Evolutionary conservation across 2,888 invertebrate genomes (phyloP).

Genomic region (Ophion ventricosus): DNA sequence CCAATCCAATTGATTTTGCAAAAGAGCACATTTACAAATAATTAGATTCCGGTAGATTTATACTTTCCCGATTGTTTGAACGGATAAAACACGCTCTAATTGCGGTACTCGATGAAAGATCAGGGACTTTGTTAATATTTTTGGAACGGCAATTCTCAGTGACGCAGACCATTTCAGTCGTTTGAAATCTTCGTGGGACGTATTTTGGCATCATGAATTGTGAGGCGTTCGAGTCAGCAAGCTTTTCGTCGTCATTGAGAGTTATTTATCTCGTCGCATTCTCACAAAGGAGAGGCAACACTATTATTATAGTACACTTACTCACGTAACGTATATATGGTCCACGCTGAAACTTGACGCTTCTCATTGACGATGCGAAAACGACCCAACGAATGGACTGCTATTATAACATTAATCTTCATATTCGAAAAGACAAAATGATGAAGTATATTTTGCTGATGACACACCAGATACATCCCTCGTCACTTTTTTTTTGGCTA

Average conservation of each 20-base stretch:
- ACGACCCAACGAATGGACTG: conserved; percentile 15
- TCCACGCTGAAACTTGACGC: not conserved
- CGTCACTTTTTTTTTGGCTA: conserved; percentile 3
- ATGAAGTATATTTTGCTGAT: conserved; percentile 24
- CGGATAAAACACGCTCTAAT: too few relatives aligned
- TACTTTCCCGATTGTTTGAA: too few relatives aligned
- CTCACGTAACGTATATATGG: not conserved
- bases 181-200: conserved; percentile 27
- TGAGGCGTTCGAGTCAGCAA: conserved; percentile 12
- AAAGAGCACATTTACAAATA: too few relatives aligned
- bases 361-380: conserved; percentile 3
- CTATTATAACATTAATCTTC: conserved; percentile 1
- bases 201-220: conserved; percentile 50
- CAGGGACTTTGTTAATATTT: conserved; percentile 53
- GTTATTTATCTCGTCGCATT: conserved; percentile 37
- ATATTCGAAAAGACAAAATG: conserved; percentile 3
- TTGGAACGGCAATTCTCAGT: conserved; percentile 44
- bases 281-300: conserved; percentile 5
- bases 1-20: too few relatives aligned
- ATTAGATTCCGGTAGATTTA: too few relatives aligned
- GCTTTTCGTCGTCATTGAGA: conserved; percentile 42
- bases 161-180: conserved; percentile 34
- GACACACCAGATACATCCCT: conserved; percentile 1
- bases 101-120: not conserved
- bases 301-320: conserved; percentile 17